Evolutionary conservation across 2,113 vertebrate genomes (phyloP), one percentile per base, ranked within the genome.

Genomic region (Thomomys bottae): DNA sequence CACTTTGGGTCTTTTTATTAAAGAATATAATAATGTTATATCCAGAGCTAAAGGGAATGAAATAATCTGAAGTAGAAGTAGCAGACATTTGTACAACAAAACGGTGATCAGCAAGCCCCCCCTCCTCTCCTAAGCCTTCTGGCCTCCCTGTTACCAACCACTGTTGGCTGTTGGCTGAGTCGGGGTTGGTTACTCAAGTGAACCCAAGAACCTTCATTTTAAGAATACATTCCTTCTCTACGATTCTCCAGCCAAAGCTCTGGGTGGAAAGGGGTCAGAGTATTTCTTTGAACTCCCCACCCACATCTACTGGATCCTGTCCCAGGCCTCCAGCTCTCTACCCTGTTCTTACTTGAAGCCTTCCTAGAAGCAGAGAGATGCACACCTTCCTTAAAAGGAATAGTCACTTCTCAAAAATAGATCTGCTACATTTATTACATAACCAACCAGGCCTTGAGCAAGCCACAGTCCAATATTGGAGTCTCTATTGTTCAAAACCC

Each of bases 401-500:
- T n/a, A 34, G 45, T 21, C 7, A 2, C 38, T 87, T 83, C 77
- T 84, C 83, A 89, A 84, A 89, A 78, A 66, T 59, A 92, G 59
- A 54, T 24, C 1, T 0, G 45, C 28, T 87, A 12, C 59, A 73
- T 76, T 71, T 77, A 20, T 63, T 77, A 73, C 18, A 63, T 40
- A 93, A 85, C 21, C 71, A 78, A 2, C 28, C 42, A 73, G 64
- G 24, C 28, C 68, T 71, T 61, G 17, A 24, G 76, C 23, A 45
- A 88, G 73, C 8, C 12, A n/a, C 17, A 36, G 40, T 11, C 30
- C 32, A 34, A 40, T 30, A n/a, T 15, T 11, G 77, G 72, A 20
- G 57, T 8, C 64, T 84, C 8, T 49, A n/a, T 14, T 36, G 5
- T 81, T 42, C 38, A 66, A 84, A 70, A 30, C 9, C 66, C 11